Evolutionary conservation across 2,113 vertebrate genomes (phyloP).

Genomic region (Pseudopodoces humilis): DNA sequence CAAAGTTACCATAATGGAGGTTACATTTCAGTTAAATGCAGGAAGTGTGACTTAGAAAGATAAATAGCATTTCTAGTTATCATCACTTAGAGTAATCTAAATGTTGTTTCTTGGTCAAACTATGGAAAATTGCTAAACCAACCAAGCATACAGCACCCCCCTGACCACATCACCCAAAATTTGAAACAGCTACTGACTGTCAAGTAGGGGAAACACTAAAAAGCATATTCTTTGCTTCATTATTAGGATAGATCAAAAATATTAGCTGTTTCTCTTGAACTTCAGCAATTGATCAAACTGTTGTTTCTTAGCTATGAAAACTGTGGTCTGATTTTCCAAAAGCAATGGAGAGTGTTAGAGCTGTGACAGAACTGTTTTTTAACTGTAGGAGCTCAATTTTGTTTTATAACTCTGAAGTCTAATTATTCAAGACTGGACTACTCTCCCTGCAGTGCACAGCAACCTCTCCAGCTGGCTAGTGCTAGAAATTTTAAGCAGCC

Average conservation of each 20-base stretch:
- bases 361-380: background rate
- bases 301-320: background rate
- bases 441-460: background rate
- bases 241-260: background rate
- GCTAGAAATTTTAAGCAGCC: background rate
- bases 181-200: background rate
- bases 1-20: background rate
- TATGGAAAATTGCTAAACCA: background rate
- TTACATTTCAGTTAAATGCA: background rate
- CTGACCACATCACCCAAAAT: background rate
- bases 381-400: background rate
- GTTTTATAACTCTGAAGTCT: background rate
- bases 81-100: background rate
- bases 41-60: background rate
- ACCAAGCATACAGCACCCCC: background rate
- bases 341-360: background rate
- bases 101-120: background rate
- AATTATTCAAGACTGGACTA: background rate
- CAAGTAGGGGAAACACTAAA: background rate
- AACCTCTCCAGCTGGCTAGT: background rate
- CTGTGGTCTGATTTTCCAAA: background rate
- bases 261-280: background rate
- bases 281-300: background rate
- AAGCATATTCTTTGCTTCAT: background rate
- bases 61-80: background rate